Evolutionary conservation across 2,888 invertebrate species (phyloP), one percentile per base, ranked within the genome.

Genomic region (Electrophaes corylata): DNA sequence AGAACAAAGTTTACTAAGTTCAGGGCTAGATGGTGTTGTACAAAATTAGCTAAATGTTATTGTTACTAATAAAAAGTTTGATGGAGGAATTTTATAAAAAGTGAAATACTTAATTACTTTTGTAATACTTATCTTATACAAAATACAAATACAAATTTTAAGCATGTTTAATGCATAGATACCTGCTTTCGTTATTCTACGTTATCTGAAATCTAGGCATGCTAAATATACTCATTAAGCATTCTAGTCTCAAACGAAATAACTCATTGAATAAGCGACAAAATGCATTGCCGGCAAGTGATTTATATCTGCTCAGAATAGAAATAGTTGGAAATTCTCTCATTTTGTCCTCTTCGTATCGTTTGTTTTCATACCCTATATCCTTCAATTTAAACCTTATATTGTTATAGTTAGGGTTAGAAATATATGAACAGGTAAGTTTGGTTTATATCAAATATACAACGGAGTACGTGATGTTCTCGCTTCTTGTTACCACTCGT

Each of bases 401-500:
- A 33, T 2, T 5, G n/a, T 3, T 37, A 2, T 57, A 0, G 16
- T 63, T 74, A 79, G 69, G 61, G 66, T 61, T 59, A 48, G 51
- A 23, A 46, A 20, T 54, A 23, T 40, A 4, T 43, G 64, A 19
- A 62, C n/a, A 33, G 31, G 57, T 62, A 67, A 65, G 59, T 68
- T 73, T 69, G 64, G 60, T 61, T 60, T 60, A 60, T 75, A 73
- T 79, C 68, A 70, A 69, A 78, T 75, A 79, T 73, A 75, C 66
- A 72, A 67, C 65, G 74, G 58, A 68, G 70, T 83, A 86, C 85
- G 83, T 86, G 83, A 74, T 65, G 82, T 86, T 86, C 75, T 70
- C 75, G 73, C 73, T 83, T 87, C 85, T 86, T 87, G 85, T 86
- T 84, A 76, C 10, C 26, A 75, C 72, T 74, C 80, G 76, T 78